These are phyloP conservation scores for Crossoptilon crossoptilon DNA, from an alignment of 2,797 vertebrate genomes.

Conservation along the genomic window DNA sequence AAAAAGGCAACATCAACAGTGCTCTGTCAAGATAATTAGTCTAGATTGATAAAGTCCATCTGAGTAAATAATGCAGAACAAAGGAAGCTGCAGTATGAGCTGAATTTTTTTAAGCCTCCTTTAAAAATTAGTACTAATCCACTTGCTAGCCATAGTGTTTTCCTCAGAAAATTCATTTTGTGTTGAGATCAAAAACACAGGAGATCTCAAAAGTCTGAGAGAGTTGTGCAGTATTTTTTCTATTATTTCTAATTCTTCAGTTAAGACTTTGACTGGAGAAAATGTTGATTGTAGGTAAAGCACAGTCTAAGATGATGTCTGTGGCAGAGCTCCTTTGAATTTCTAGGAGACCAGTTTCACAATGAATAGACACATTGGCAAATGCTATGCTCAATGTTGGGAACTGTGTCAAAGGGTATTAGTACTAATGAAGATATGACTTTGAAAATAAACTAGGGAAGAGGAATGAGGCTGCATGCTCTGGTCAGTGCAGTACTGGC, in stretches of 20 bases:
- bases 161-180: background rate
- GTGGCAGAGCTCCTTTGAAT: background rate
- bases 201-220: background rate
- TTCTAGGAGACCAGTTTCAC: background rate
- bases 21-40: background rate
- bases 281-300: background rate
- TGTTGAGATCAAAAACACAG: background rate
- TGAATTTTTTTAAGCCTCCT: conserved; percentile 17
- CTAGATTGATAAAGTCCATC: conserved; percentile 4
- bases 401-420: background rate
- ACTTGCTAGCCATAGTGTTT: background rate
- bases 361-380: background rate
- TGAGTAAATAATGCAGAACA: conserved; percentile 1
- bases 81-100: background rate
- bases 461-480: background rate
- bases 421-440: background rate
- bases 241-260: background rate
- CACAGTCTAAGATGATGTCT: background rate
- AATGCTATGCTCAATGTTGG: background rate
- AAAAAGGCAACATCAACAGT: rapidly evolving
- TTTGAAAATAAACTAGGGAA: background rate
- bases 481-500: background rate
- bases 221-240: background rate
- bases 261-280: background rate
- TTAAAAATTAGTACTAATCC: background rate